These are phyloP conservation scores for Teleopsis dalmanni DNA, from an alignment of 1,140 invertebrate genomes.

Conservation along the genomic window DNA sequence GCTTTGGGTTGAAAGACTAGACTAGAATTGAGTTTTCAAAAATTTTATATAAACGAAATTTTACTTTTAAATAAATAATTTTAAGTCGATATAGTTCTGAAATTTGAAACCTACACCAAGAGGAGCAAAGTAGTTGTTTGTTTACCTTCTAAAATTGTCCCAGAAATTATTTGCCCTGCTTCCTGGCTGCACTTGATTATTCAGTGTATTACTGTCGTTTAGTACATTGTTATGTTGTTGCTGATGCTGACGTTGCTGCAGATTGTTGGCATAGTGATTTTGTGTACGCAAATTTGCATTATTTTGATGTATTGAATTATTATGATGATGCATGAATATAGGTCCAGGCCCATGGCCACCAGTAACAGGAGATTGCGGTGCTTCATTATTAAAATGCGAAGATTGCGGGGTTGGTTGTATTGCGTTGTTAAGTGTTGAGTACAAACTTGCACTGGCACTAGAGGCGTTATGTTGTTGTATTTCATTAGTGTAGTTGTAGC, in stretches of 20 bases:
- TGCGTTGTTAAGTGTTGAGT: conserved; percentile 12
- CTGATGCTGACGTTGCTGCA: conserved; percentile 26
- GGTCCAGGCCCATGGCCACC: conserved; percentile 25
- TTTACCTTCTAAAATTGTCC: conserved; percentile 87
- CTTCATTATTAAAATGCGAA: conserved; percentile 36
- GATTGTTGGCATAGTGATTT: conserved; percentile 36
- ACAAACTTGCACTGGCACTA: conserved; percentile 5
- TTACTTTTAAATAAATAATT: too few species aligned
- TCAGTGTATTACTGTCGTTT: conserved; percentile 51
- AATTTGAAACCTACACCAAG: too few species aligned
- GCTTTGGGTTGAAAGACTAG: too few species aligned
- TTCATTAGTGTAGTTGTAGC: conserved; percentile 13
- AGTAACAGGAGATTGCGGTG: conserved; percentile 27
- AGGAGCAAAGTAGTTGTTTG: too few species aligned
- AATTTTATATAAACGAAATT: too few species aligned
- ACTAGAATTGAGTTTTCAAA: too few species aligned
- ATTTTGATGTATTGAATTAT: conserved; percentile 41
- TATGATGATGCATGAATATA: conserved; percentile 43
- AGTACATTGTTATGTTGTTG: conserved; percentile 16
- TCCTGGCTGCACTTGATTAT: conserved; percentile 80
- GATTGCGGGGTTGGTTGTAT: conserved; percentile 12
- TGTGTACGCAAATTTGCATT: conserved; percentile 39
- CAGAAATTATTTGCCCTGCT: conserved; percentile 84
- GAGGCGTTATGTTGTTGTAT: conserved; percentile 14
- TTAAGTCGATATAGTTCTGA: too few species aligned